Evolutionary conservation across 2,113 vertebrate genomes (phyloP), one percentile per base, ranked within the genome.

Genomic region (Phocoena sinus): DNA sequence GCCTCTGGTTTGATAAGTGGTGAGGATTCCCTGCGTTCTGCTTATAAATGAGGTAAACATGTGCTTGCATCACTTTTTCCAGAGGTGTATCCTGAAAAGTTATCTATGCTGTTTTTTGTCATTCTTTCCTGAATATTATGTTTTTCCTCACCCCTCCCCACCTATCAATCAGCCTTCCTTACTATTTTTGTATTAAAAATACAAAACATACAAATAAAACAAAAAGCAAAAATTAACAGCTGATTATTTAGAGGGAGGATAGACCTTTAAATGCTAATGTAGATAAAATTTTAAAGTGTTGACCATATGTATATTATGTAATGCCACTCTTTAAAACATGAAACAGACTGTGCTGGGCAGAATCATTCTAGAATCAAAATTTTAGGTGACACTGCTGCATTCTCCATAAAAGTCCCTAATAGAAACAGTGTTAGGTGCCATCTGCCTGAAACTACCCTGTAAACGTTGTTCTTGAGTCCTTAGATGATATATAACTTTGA

Each of bases 401-500:
- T 95, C 28, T 67, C 84, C 63, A 41, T 14, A 26, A 12, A 41
- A 44, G 18, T 26, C 4, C 28, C 67, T 60, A 76, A 65, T 12
- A 68, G 41, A 56, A 67, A 41, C 3, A 38, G 0, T 13, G 33
- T 11, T 5, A 3, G 21, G 1, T n/a, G 1, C 28, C 3, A 2
- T 56, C 28, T 81, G 28, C 15, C 33, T 68, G 28, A 44, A 38
- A 5, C 28, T 71, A 38, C 25, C 0, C 1, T 3, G 47, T 3
- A 21, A 28, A 9, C 14, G 21, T 20, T 21, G 18, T 68, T 91
- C 17, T 41, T 84, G 28, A 79, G 2, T 60, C 8, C 47, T 41
- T 23, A 21, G 1, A 23, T 86, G 47, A 91, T 67, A 17, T n/a
- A 15, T 44, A 86, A 79, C 36, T 91, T 91, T 68, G 26, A 95